These are phyloP conservation scores for Turritopsis dohrnii DNA, from an alignment of 30 jellyfish, hydroid and myxozoan genomes.

Conservation along the genomic window DNA sequence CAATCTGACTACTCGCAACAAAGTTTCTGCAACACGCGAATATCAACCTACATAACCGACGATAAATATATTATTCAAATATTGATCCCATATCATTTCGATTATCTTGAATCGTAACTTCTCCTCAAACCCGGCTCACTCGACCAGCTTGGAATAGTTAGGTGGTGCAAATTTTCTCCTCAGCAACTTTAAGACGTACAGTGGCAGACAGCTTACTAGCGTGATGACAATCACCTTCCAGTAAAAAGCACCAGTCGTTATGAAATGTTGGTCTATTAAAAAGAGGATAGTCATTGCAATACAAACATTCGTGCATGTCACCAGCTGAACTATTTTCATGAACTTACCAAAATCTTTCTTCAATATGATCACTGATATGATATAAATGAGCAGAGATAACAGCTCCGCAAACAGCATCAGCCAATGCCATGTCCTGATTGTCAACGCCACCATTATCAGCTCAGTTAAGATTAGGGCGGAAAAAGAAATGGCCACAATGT, in stretches of 20 bases:
- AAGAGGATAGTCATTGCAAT: neutral
- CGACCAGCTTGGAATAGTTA: slow-evolving; percentile 73
- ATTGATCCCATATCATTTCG: too few species aligned
- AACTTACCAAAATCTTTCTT: slow-evolving; percentile 76
- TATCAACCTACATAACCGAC: too few species aligned
- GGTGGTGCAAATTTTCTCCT: slow-evolving; percentile 93
- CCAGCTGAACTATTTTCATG: neutral
- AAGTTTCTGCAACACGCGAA: too few species aligned
- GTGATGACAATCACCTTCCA: slow-evolving; percentile 93
- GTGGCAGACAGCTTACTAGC: slow-evolving; percentile 87
- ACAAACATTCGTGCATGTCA: too few species aligned
- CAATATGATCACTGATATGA: slow-evolving; percentile 60
- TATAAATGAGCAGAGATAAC: slow-evolving; percentile 66
- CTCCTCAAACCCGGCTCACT: neutral
- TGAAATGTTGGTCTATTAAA: slow-evolving; percentile 52
- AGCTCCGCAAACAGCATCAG: slow-evolving; percentile 87
- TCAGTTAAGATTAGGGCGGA: slow-evolving; percentile 86
- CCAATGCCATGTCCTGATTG: slow-evolving; percentile 97
- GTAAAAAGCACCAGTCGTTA: slow-evolving; percentile 80
- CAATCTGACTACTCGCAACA: too few species aligned
- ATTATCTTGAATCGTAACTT: too few species aligned
- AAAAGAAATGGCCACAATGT: slow-evolving; percentile 83
- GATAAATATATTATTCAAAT: too few species aligned
- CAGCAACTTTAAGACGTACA: slow-evolving; percentile 73
- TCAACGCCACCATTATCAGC: slow-evolving; percentile 88